phyloP scores from a whole-genome alignment of 2,113 vertebrate species.

The Dascyllus trimaculatus region DNA sequence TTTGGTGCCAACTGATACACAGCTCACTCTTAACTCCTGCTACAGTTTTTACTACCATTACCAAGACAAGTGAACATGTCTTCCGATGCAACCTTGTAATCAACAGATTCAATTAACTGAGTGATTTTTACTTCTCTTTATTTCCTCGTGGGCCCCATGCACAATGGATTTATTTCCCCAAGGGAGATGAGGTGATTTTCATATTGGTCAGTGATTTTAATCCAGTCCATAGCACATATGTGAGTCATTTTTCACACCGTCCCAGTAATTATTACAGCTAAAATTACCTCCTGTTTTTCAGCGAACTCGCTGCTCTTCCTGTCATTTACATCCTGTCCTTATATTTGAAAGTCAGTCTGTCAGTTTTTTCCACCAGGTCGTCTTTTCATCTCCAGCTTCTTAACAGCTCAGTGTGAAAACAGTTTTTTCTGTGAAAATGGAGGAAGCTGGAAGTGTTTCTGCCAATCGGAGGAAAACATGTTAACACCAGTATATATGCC shows the following conservation, averaged over 20 bases:
- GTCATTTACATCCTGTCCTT: conserved; percentile 8
- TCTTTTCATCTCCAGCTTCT: not conserved
- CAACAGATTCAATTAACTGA: not conserved
- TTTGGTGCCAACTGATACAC: conserved; percentile 3
- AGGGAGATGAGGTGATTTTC: not conserved
- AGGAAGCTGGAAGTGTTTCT: not conserved
- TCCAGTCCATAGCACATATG: not conserved
- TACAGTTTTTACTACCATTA: not conserved
- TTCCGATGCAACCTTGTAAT: not conserved
- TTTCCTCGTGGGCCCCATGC: not conserved
- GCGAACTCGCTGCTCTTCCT: not conserved
- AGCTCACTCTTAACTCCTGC: not conserved
- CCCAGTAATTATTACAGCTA: conserved; percentile 6
- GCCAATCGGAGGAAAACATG: not conserved
- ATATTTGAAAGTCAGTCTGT: not conserved
- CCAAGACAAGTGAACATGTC: conserved; percentile 1
- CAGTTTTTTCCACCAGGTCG: not conserved
- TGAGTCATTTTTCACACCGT: not conserved
- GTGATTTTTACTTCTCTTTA: no score
- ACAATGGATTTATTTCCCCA: conserved; percentile 5
- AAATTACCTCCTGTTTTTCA: conserved; percentile 18
- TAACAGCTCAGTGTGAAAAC: not conserved
- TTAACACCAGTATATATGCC: not conserved
- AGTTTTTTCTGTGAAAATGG: not conserved
- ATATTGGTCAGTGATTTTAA: conserved; percentile 2